Base-by-base conservation (phyloP, 2,888 invertebrate species). In the Pachliopta kotzebuea region DNA sequence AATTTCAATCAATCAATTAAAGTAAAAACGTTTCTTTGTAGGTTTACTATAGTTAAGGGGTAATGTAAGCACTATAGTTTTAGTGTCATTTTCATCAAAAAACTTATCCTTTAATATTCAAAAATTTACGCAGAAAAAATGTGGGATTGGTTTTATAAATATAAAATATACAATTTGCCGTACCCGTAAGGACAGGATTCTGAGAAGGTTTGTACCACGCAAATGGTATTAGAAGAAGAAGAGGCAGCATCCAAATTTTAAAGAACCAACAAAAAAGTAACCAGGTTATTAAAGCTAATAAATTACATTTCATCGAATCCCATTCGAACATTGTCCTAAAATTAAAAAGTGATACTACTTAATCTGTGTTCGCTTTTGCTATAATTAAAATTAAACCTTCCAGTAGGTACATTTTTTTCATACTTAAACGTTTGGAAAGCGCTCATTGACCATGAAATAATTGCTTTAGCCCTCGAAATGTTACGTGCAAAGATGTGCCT, bases 161-260 rank as follows among this genome's bases (percentile, higher is more conserved):
- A 29, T 23, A 24, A 24, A 60, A 54, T 42, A 4, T 37, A 14
- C 14, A 14, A 37, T 14, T n/a, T 14, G 4, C 11, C 59, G 59
- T 52, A 66, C 65, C 42, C n/a, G 0, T 53, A 6, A 66, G 20
- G 9, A 63, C 21, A 14, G 57, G 57, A 50, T 64, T 60, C 18
- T 55, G 63, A n/a, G 62, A 53, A 1, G 86, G 86, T 24, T 80
- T 77, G 63, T 87, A 85, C 78, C 78, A 80, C 14, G 96, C 84
- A 77, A 99, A 97, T 45, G 99, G 92, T 61, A 98, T 88, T n/a
- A 99, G 89, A 18, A 98, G 91, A 1, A 95, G 92, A 0, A 96
- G 86, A 0, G 99, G 99, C 60, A 98, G 83, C 95, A 99, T 98
- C 93, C 97, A 99, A 50, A 97, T 94, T 87, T 98, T 96, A 82